Percentiles rank a stretch among this genome's conserved stretches.
Conservation (phyloP, 2,888 invertebrate species). For the Bellardia pandia region DNA sequence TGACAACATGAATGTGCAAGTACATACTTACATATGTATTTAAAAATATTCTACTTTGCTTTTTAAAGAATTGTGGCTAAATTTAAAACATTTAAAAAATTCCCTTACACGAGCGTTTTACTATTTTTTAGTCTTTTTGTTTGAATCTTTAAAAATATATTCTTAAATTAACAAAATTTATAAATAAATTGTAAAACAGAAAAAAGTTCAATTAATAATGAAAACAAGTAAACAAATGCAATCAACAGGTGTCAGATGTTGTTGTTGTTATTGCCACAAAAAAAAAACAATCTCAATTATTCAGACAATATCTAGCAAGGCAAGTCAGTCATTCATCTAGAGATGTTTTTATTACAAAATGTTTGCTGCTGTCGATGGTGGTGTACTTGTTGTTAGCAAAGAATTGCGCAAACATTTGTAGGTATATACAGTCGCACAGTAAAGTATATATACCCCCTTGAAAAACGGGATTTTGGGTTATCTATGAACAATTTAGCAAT, state of each 20-base stretch:
- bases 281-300: neutral
- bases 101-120: neutral
- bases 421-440: too few species aligned
- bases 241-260: conserved; percentile 21
- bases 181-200: neutral
- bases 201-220: conserved; percentile 1
- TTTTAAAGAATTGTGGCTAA: neutral
- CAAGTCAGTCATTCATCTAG: neutral
- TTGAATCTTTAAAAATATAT: neutral
- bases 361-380: too few species aligned
- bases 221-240: neutral
- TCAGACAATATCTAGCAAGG: neutral
- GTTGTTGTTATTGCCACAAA: neutral
- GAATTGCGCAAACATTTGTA: too few species aligned
- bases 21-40: neutral
- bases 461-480: too few species aligned
- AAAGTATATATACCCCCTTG: too few species aligned
- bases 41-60: neutral
- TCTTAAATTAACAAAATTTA: conserved; percentile 6
- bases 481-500: too few species aligned
- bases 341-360: neutral
- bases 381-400: too few species aligned
- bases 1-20: neutral
- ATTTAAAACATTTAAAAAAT: conserved; percentile 7
- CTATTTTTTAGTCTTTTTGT: neutral